Base-by-base conservation (phyloP, 2,888 invertebrate genomes). In the Deilephila porcellus region DNA sequence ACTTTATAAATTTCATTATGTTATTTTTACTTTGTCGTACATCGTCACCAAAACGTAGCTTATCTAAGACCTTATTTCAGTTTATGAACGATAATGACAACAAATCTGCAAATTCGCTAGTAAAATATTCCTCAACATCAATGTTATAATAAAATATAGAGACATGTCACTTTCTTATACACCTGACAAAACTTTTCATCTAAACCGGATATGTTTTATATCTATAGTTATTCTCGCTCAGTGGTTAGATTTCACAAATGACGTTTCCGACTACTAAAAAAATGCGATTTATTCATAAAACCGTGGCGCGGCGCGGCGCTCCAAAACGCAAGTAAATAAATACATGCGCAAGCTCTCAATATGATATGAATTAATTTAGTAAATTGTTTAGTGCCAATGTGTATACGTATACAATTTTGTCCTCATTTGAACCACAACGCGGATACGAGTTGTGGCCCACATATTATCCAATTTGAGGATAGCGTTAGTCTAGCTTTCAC, bases 381-480 rank as follows among this genome's bases (percentile, higher is more conserved):
- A 52, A 67, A 45, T 67, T 52, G 64, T 67, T 6, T 67, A 52
- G 56, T 45, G 45, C 17, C 59, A 37, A 59, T 73, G 25, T 67
- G 67, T 73, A 77, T 72, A 73, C 73, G 67, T 73, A 77, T 72
- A 73, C 73, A 71, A 71, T 53, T 74, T 78, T 70, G 74, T 75
- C 76, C 76, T 76, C 73, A 64, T 74, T 78, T 19, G 56, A 52
- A 52, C 70, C 71, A 53, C 73, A 73, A 67, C 45, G 52, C 17
- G 71, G 34, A 76, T 73, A n/a, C 67, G 52, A 59, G 71, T n/a
- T 73, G n/a, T 37, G 70, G 56, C 70, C 29, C n/a, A 70, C 73
- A 74, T 76, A 77, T 74, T 56, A 67, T 74, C 63, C 74, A 72
- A 70, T 77, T 77, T 79, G 74, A 73, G 70, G 64, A 73, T 70